phyloP scores from a whole-genome alignment of 2,113 vertebrate species.

The Progne subis region DNA sequence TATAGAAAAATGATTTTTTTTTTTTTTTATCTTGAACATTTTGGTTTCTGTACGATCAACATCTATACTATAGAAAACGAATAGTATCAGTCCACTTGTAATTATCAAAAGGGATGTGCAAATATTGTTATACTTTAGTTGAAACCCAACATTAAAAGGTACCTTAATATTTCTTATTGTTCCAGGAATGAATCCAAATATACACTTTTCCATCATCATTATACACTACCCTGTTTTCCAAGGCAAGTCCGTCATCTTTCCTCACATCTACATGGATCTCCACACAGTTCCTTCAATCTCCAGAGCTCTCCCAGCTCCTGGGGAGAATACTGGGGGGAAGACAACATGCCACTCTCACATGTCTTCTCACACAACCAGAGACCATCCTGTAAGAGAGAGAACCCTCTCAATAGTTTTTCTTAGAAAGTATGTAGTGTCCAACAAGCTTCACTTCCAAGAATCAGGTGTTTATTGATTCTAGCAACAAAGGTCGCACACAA shows the following conservation, averaged over 20 bases:
- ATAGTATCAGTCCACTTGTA: slow-evolving; percentile 3
- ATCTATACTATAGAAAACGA: slow-evolving; percentile 36
- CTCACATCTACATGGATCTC: slow-evolving; percentile 88
- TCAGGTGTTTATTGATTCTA: not conserved
- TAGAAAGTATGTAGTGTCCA: not conserved
- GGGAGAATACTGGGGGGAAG: slow-evolving; percentile 91
- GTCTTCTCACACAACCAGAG: slow-evolving; percentile 95
- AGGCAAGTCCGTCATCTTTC: slow-evolving; percentile 39
- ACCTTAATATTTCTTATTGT: not conserved
- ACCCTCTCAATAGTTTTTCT: not conserved
- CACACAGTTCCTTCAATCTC: slow-evolving; percentile 83
- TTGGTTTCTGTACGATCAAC: slow-evolving; percentile 49
- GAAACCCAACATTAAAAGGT: slow-evolving; percentile 22
- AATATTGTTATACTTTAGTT: slow-evolving; percentile 31
- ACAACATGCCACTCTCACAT: slow-evolving; percentile 90
- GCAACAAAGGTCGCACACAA: not conserved
- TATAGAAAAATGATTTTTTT: slow-evolving; percentile 29
- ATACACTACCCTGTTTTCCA: not conserved
- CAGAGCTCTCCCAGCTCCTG: slow-evolving; percentile 86
- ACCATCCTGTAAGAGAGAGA: slow-evolving; percentile 79
- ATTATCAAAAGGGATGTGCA: slow-evolving; percentile 68
- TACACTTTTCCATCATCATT: not conserved
- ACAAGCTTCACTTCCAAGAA: not conserved
- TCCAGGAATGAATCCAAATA: not conserved
- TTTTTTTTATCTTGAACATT: slow-evolving; percentile 23